Evolutionary conservation across 2,888 invertebrate species (phyloP).

Genomic region (Eutolmus rufibarbis): DNA sequence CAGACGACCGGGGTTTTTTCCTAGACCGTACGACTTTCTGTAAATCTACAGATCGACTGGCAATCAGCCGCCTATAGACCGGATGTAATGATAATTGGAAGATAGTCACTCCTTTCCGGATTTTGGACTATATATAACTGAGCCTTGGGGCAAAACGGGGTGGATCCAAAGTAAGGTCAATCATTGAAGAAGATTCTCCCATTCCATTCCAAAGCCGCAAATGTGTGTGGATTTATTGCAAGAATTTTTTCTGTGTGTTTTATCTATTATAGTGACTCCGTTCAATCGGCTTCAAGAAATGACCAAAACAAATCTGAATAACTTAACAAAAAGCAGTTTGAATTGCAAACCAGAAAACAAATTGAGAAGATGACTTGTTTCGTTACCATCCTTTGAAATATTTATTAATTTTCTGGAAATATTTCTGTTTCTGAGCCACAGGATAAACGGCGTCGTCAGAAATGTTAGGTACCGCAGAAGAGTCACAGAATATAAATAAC

Average conservation of each 20-base stretch:
- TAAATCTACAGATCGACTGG: too few species aligned
- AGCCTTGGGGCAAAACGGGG: too few species aligned
- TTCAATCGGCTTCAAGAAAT: background rate
- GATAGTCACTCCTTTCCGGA: too few species aligned
- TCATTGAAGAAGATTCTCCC: too few species aligned
- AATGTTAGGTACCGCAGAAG: background rate
- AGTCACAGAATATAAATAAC: background rate
- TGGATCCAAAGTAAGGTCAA: too few species aligned
- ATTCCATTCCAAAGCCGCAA: too few species aligned
- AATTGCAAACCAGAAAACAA: background rate
- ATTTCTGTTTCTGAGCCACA: background rate
- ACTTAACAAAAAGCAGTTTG: background rate
- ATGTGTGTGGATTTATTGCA: too few species aligned
- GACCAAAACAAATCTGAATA: background rate
- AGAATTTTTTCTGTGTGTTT: background rate
- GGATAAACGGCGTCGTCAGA: background rate
- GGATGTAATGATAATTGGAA: too few species aligned
- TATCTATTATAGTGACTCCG: background rate
- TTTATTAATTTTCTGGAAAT: background rate
- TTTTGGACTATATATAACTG: too few species aligned
- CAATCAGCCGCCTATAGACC: too few species aligned
- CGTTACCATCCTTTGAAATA: background rate
- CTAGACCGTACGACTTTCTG: too few species aligned
- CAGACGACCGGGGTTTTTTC: too few species aligned
- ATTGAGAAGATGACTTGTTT: background rate